These are phyloP conservation scores for Ephialtes manifestator DNA, from an alignment of 2,888 invertebrate genomes.

Conservation along the genomic window DNA sequence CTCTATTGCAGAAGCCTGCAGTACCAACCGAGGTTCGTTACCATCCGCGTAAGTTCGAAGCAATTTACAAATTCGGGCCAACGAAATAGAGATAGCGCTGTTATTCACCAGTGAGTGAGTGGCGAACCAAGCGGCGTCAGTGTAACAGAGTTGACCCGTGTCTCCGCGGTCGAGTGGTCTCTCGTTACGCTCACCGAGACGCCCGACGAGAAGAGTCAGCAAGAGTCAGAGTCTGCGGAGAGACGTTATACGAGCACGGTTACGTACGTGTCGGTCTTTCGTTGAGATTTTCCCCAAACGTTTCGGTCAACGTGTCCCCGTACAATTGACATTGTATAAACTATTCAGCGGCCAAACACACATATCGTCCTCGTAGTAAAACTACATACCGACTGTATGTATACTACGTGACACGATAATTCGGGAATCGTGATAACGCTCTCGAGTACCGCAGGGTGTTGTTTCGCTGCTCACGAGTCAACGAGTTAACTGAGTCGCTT, in stretches of 20 bases:
- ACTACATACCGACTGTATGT: neutral
- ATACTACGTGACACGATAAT: neutral
- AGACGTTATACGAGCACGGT: slow-evolving; percentile 16
- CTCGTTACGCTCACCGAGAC: slow-evolving; percentile 69
- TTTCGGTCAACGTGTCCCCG: slow-evolving; percentile 32
- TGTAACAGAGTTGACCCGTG: slow-evolving; percentile 66
- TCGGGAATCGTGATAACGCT: neutral
- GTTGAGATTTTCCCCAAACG: slow-evolving; percentile 13
- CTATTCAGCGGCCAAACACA: neutral
- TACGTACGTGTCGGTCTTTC: slow-evolving; percentile 47
- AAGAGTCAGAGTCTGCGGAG: neutral
- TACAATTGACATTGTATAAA: neutral
- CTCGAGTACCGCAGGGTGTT: neutral
- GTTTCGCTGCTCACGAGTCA: slow-evolving; percentile 24
- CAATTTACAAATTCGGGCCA: neutral
- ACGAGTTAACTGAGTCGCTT: slow-evolving; percentile 10
- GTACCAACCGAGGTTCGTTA: neutral
- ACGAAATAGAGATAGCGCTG: neutral
- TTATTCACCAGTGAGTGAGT: neutral
- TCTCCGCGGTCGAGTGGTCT: slow-evolving; percentile 74
- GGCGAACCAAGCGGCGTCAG: slow-evolving; percentile 28
- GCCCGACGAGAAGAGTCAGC: neutral
- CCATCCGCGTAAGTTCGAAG: neutral
- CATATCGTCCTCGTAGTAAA: neutral
- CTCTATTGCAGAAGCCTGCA: neutral